Percentiles rank a stretch among this genome's conserved stretches.
phyloP scores from a whole-genome alignment of 2,888 invertebrate genomes.

The Holacanthella duospinosa region DNA sequence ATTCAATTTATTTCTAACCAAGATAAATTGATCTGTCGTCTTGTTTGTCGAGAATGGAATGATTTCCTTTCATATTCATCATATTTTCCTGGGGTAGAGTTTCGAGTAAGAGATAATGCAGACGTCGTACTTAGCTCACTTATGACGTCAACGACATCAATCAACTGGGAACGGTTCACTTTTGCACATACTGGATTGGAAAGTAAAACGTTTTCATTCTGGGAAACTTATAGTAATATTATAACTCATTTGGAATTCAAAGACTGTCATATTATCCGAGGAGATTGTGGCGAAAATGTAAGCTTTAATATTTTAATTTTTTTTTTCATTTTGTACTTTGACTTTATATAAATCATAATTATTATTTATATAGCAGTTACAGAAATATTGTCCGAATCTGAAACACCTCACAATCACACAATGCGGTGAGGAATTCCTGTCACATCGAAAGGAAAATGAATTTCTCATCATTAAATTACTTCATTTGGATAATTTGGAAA shows the following conservation, averaged over 20 bases:
- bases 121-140: no score
- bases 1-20: neutral
- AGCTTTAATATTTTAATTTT: no score
- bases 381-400: constrained; percentile 2
- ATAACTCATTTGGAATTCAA: neutral
- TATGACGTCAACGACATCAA: no score
- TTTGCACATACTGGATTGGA: no score
- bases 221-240: neutral
- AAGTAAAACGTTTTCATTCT: no score
- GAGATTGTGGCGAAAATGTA: no score
- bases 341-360: no score
- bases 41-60: neutral
- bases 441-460: neutral
- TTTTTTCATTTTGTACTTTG: no score
- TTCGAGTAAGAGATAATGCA: neutral
- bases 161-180: no score
- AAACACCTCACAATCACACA: neutral
- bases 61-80: neutral
- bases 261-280: no score
- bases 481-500: neutral
- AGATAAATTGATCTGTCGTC: neutral
- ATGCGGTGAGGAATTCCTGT: neutral
- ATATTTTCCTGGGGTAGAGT: neutral
- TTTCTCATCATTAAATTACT: neutral
- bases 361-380: no score